Evolutionary conservation across 1,140 invertebrate genomes (phyloP).

Genomic region (Chironomus tepperi): DNA sequence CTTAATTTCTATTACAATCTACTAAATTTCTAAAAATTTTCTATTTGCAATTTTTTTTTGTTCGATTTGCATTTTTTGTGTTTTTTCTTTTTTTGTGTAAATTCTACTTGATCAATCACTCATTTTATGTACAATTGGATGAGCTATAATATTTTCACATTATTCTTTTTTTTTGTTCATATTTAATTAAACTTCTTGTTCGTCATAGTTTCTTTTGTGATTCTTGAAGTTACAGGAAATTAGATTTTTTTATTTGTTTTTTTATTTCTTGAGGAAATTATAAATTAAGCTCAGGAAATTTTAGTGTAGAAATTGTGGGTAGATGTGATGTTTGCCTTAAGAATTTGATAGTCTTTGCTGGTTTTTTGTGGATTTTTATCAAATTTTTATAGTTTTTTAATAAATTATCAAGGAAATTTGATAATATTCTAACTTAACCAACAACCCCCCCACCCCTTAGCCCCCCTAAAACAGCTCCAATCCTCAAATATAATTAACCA

Average conservation of each 20-base stretch:
- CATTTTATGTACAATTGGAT: constrained; percentile 8
- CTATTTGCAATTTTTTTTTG: too few relatives aligned
- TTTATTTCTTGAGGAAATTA: not conserved
- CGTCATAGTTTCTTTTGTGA: not conserved
- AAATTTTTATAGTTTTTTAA: too few relatives aligned
- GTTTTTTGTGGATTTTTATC: not conserved
- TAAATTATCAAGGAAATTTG: too few relatives aligned
- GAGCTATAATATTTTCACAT: constrained; percentile 12
- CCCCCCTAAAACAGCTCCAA: too few relatives aligned
- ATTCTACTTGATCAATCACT: constrained; percentile 13
- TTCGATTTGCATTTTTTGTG: not conserved
- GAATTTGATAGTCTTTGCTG: not conserved
- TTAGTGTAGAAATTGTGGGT: not conserved
- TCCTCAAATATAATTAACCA: too few relatives aligned
- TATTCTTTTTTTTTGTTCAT: not conserved
- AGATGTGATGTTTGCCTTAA: too few relatives aligned
- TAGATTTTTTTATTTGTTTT: not conserved
- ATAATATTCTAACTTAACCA: too few relatives aligned
- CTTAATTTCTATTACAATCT: not conserved
- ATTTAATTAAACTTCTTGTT: not conserved
- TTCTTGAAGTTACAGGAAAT: not conserved
- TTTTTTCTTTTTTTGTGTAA: not conserved
- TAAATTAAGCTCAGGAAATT: not conserved
- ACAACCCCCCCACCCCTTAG: too few relatives aligned
- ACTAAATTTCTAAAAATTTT: not conserved